Percentiles rank a stretch among this genome's conserved stretches.
Evolutionary conservation across 2,113 vertebrate species (phyloP).

Genomic region (Ginglymostoma cirratum): DNA sequence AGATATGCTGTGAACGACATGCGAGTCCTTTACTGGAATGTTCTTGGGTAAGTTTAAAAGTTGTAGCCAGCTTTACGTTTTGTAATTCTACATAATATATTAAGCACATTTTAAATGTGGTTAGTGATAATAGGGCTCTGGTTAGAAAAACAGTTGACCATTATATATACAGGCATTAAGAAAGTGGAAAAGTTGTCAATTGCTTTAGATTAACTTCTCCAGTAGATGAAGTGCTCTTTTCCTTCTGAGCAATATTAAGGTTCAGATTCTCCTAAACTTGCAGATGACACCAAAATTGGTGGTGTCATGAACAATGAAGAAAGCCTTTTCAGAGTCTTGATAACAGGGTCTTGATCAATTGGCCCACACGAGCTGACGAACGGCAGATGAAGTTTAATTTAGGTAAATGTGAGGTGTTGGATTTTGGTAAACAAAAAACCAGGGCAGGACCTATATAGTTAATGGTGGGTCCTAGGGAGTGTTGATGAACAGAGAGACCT

Average conservation of each 20-base stretch:
- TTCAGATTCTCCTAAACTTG: background rate
- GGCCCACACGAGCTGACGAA: too few relatives aligned
- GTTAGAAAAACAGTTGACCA: background rate
- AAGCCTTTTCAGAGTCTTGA: too few relatives aligned
- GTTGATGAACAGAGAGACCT: too few relatives aligned
- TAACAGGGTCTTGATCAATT: too few relatives aligned
- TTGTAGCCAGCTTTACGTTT: background rate
- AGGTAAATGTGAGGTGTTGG: too few relatives aligned
- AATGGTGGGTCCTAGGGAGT: too few relatives aligned
- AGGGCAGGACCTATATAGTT: too few relatives aligned
- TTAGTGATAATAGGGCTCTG: background rate
- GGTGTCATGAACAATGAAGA: too few relatives aligned
- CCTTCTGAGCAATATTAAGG: background rate
- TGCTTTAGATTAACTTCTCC: background rate
- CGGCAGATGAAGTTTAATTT: too few relatives aligned
- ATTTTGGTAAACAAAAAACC: too few relatives aligned
- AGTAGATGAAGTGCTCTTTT: background rate
- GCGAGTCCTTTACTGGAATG: background rate
- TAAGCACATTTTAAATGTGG: background rate
- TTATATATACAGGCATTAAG: background rate
- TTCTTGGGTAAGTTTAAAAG: background rate
- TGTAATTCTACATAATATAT: too few relatives aligned
- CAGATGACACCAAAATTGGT: too few relatives aligned
- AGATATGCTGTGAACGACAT: background rate
- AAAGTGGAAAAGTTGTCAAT: background rate